Evolutionary conservation across 2,113 vertebrate genomes (phyloP).

Genomic region (Leptobrachium leishanense): DNA sequence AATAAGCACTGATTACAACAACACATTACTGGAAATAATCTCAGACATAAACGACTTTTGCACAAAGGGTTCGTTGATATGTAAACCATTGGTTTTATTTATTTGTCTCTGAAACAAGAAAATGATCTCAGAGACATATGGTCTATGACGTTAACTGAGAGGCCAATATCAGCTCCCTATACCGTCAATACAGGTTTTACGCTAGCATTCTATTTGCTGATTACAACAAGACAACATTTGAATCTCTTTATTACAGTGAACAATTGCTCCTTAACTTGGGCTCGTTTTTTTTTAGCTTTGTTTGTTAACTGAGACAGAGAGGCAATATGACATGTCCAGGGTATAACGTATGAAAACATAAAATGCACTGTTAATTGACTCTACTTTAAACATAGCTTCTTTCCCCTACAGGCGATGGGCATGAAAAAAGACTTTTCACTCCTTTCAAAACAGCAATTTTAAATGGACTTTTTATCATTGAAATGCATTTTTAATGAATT

Average conservation of each 20-base stretch:
- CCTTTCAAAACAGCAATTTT: constrained; percentile 15
- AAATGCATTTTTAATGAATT: constrained; percentile 43
- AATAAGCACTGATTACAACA: constrained; percentile 3
- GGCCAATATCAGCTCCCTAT: not conserved
- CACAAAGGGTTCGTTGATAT: not conserved
- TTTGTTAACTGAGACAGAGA: not conserved
- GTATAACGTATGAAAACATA: constrained; percentile 7
- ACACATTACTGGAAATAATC: constrained; percentile 7
- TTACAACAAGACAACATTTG: not conserved
- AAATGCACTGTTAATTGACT: constrained; percentile 25
- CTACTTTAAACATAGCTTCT: constrained; percentile 25
- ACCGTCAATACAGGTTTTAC: no score
- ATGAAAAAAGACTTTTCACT: constrained; percentile 29
- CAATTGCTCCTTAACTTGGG: not conserved
- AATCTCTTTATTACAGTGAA: not conserved
- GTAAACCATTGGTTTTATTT: not conserved
- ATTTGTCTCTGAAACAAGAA: not conserved
- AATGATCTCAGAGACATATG: constrained; percentile 1
- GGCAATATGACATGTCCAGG: constrained; percentile 6
- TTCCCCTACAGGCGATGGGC: constrained; percentile 14
- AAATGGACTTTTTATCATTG: constrained; percentile 40
- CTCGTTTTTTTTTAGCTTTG: constrained; percentile 8
- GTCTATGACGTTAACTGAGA: not conserved
- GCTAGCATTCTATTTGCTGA: not conserved
- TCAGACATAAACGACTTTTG: not conserved